A percentile compares a stretch with the other conserved stretches of the same genome.
phyloP scores from a whole-genome alignment of 1,140 invertebrate genomes.

The Mycetomoellerius zeteki region DNA sequence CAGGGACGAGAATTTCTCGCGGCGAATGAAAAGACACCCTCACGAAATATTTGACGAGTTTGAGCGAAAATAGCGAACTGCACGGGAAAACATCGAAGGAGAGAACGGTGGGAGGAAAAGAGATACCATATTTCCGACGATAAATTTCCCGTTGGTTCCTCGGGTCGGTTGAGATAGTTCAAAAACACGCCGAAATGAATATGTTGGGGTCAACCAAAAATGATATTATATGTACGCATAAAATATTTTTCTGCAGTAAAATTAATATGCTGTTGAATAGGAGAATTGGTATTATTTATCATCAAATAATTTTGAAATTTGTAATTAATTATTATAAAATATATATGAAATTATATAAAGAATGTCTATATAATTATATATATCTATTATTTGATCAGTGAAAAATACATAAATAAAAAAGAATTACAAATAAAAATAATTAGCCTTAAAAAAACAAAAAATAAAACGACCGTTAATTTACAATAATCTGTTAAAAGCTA shows the following conservation, averaged over 20 bases:
- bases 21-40: conserved; percentile 32
- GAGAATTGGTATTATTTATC: neutral
- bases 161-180: neutral
- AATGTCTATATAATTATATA: conserved; percentile 14
- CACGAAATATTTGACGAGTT: conserved; percentile 66
- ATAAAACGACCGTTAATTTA: neutral
- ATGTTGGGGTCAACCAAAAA: neutral
- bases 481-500: neutral
- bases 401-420: neutral
- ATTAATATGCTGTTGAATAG: neutral
- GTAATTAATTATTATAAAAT: neutral
- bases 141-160: conserved; percentile 20
- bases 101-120: neutral
- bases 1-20: conserved; percentile 50
- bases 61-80: conserved; percentile 50
- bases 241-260: neutral
- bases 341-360: neutral
- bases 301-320: neutral
- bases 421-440: neutral
- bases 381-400: neutral
- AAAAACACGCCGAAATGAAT: conserved; percentile 14
- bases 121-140: neutral
- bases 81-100: neutral
- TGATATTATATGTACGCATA: neutral
- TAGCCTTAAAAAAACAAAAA: neutral